Percentiles rank a stretch among this genome's conserved stretches.
Conservation (phyloP, 1,140 invertebrate species). For the Drosophila tropicalis region DNA sequence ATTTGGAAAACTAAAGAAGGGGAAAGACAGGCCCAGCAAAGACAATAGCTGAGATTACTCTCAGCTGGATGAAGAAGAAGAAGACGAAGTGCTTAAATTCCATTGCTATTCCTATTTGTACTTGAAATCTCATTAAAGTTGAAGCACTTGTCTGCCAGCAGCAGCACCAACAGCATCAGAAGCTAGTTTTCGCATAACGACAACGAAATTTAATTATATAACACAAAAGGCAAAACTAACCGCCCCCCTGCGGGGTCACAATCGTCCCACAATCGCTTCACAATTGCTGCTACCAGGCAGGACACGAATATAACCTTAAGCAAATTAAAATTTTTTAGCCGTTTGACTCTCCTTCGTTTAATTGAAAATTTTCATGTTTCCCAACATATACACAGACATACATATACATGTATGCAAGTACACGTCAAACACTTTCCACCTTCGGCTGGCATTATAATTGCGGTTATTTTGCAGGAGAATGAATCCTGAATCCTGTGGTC, state of each 20-base stretch:
- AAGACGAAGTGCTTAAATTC: constrained; percentile 24
- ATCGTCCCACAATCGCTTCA: too few relatives aligned
- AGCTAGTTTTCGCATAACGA: constrained; percentile 54
- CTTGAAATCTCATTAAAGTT: constrained; percentile 81
- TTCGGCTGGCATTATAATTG: constrained; percentile 70
- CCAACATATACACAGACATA: constrained; percentile 12
- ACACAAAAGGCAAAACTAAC: constrained; percentile 19
- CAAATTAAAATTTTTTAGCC: constrained; percentile 70
- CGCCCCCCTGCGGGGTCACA: neutral
- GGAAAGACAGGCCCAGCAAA: constrained; percentile 32
- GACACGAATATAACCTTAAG: constrained; percentile 37
- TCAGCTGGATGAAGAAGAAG: neutral
- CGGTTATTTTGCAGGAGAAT: constrained; percentile 61
- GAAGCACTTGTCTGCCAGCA: constrained; percentile 67
- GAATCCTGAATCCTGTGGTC: constrained; percentile 65
- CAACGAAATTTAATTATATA: constrained; percentile 44
- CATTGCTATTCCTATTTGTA: constrained; percentile 63
- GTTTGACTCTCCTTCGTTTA: constrained; percentile 48
- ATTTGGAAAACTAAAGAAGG: constrained; percentile 31
- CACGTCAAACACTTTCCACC: constrained; percentile 24
- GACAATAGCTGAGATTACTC: constrained; percentile 66
- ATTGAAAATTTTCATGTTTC: constrained; percentile 48
- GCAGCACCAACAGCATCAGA: neutral
- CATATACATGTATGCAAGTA: too few relatives aligned
- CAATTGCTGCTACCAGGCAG: too few relatives aligned